Evolutionary conservation across 2,888 invertebrate genomes (phyloP).

Genomic region (Epistrophe eligans): DNA sequence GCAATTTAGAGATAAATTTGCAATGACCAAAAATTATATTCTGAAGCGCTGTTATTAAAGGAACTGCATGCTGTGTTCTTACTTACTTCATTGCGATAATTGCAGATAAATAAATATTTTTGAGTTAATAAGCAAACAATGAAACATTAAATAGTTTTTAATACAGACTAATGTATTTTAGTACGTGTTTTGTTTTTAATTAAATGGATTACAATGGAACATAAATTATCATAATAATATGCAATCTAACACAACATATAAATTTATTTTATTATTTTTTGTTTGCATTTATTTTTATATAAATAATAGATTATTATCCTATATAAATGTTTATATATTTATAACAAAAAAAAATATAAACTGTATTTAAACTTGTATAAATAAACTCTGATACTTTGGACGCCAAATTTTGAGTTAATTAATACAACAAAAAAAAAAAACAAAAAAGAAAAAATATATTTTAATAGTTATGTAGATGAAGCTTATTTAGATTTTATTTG

Average conservation of each 20-base stretch:
- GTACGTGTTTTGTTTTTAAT: constrained; percentile 48
- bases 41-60: too few species aligned
- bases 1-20: too few species aligned
- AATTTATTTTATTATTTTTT: constrained; percentile 50
- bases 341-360: constrained; percentile 53
- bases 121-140: not conserved
- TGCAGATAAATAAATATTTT: not conserved
- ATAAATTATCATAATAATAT: constrained; percentile 72
- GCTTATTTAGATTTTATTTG: constrained; percentile 61
- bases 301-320: constrained; percentile 67
- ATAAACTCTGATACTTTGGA: constrained; percentile 71
- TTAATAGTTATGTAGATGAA: constrained; percentile 39
- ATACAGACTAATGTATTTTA: constrained; percentile 73
- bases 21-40: too few species aligned
- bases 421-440: constrained; percentile 16
- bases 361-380: constrained; percentile 37
- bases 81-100: too few species aligned
- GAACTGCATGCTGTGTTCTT: too few species aligned
- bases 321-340: constrained; percentile 56
- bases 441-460: not conserved
- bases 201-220: constrained; percentile 72
- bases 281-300: constrained; percentile 53
- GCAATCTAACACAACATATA: constrained; percentile 72
- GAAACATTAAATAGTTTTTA: constrained; percentile 29
- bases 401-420: constrained; percentile 69